phyloP scores from a whole-genome alignment of 2,113 vertebrate species.

The Rhinolophus ferrumequinum region DNA sequence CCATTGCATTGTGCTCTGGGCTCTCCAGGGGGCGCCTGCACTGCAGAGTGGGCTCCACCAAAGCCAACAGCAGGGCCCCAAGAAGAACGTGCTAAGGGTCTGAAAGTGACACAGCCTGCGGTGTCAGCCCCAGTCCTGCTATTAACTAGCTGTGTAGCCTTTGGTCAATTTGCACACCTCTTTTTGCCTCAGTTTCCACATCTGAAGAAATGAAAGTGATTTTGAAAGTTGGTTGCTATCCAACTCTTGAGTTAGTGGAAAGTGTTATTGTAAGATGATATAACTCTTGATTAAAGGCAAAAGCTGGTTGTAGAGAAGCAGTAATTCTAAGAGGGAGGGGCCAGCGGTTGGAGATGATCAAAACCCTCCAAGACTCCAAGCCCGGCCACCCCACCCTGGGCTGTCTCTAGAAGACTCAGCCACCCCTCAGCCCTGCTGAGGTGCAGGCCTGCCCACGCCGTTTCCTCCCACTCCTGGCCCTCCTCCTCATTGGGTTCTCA shows the following conservation, averaged over 20 bases:
- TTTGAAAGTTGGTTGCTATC: not conserved
- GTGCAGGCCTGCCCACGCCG: not conserved
- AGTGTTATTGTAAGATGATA: not conserved
- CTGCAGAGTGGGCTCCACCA: not conserved
- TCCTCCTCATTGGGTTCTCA: too few relatives aligned
- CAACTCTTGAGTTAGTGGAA: not conserved
- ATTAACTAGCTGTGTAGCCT: not conserved
- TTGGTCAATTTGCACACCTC: not conserved
- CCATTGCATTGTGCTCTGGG: not conserved
- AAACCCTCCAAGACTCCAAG: not conserved
- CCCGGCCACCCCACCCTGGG: not conserved
- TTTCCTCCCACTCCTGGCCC: not conserved
- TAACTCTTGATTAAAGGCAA: not conserved
- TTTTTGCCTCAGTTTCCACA: constrained; percentile 13
- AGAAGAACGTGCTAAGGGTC: not conserved
- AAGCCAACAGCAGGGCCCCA: not conserved
- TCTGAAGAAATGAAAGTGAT: not conserved
- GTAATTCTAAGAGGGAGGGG: not conserved
- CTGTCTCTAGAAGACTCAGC: not conserved
- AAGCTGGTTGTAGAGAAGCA: not conserved
- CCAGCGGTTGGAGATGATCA: not conserved
- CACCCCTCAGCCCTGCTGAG: rapidly evolving
- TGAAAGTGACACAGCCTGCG: not conserved
- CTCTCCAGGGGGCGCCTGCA: too few relatives aligned
- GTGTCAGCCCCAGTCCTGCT: not conserved